Evolutionary conservation across 2,113 vertebrate genomes (phyloP).

Genomic region (Mirza zaza): DNA sequence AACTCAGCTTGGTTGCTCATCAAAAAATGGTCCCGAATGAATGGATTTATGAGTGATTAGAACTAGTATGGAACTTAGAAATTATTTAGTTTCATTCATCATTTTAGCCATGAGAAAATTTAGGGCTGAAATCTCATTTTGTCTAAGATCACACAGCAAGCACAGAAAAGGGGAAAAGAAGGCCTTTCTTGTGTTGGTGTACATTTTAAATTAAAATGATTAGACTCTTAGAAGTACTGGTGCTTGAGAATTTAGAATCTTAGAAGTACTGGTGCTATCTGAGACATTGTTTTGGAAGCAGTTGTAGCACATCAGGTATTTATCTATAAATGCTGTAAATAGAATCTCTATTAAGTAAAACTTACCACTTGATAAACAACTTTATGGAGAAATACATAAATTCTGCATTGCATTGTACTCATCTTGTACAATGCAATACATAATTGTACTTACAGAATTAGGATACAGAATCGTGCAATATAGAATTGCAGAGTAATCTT

Average conservation of each 20-base stretch:
- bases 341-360: neutral
- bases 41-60: neutral
- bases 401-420: neutral
- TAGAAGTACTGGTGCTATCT: neutral
- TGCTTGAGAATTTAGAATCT: constrained; percentile 26
- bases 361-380: neutral
- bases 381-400: neutral
- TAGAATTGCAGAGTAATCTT: neutral
- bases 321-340: neutral
- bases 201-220: neutral
- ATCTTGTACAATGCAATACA: neutral
- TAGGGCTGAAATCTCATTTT: neutral
- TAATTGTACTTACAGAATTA: neutral
- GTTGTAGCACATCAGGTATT: neutral
- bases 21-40: neutral
- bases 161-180: neutral
- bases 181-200: neutral
- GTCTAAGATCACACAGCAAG: neutral
- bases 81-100: neutral
- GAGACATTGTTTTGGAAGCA: neutral
- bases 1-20: neutral
- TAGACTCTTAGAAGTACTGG: neutral
- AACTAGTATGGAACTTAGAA: neutral
- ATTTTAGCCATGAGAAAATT: neutral
- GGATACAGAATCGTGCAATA: neutral